Percentiles rank a stretch among this genome's conserved stretches.
Evolutionary conservation across 1,140 invertebrate species (phyloP).

Genomic region (Hylyphantes graminicola): DNA sequence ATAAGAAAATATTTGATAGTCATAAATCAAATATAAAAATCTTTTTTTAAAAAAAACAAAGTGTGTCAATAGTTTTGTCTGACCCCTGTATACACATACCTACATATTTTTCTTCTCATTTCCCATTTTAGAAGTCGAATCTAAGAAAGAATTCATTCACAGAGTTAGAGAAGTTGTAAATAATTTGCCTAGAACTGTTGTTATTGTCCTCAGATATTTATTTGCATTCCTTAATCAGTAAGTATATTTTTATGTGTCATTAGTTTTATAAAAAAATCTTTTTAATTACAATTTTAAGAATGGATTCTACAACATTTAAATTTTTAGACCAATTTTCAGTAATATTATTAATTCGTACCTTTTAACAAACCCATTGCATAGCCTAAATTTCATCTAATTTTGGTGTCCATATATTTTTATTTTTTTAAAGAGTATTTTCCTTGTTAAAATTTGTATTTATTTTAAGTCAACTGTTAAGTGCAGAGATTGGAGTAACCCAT

Average conservation of each 20-base stretch:
- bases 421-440: no score
- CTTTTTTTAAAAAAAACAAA: not conserved
- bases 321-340: no score
- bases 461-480: no score
- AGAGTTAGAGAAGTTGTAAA: conserved; percentile 82
- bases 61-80: not conserved
- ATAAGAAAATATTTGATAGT: no score
- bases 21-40: not conserved
- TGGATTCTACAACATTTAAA: no score
- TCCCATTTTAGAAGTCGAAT: conserved; percentile 69
- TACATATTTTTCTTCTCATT: conserved; percentile 16
- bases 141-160: conserved; percentile 80
- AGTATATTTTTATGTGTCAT: conserved; percentile 68
- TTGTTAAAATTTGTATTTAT: no score
- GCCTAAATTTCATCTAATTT: no score
- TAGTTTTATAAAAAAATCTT: not conserved
- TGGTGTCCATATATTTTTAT: no score
- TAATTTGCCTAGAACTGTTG: conserved; percentile 81
- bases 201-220: conserved; percentile 91
- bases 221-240: conserved; percentile 97
- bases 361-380: no score
- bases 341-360: no score
- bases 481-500: no score
- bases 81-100: conserved; percentile 42
- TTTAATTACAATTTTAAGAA: not conserved